Conservation (phyloP, 92 coral and sea anemone species). For the Pocillopora grandis region DNA sequence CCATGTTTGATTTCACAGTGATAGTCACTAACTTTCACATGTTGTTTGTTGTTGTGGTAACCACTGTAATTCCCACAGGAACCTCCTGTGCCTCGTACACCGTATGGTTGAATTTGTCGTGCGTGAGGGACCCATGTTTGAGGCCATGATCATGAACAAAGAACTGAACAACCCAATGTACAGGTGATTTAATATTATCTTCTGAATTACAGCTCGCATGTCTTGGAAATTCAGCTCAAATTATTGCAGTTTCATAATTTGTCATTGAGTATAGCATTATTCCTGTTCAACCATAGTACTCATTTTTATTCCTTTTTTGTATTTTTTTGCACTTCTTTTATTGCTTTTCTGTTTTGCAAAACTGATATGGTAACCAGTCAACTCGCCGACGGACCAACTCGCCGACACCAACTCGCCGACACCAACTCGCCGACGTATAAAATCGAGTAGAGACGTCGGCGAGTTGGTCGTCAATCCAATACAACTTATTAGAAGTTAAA, state of each 20-base stretch:
- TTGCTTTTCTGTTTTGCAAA: too few relatives aligned
- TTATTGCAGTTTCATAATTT: neutral
- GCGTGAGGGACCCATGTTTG: conserved; percentile 99
- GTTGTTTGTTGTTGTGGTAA: conserved; percentile 56
- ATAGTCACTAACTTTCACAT: conserved; percentile 51
- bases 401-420: too few relatives aligned
- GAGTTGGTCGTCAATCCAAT: too few relatives aligned
- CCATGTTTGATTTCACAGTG: conserved; percentile 11
- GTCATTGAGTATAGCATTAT: neutral
- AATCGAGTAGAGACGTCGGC: too few relatives aligned
- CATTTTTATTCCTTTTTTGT: too few relatives aligned
- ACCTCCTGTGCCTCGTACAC: conserved; percentile 80
- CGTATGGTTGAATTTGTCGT: conserved; percentile 98
- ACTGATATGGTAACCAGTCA: too few relatives aligned
- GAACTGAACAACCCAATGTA: conserved; percentile 90
- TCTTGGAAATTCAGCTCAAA: neutral
- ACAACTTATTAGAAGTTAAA: too few relatives aligned
- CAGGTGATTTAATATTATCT: conserved; percentile 50
- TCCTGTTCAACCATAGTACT: too few relatives aligned
- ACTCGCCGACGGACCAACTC: too few relatives aligned
- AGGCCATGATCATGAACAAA: conserved; percentile 99
- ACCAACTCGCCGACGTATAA: too few relatives aligned
- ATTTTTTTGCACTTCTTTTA: too few relatives aligned
- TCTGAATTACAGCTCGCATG: neutral
- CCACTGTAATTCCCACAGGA: conserved; percentile 77